Evolutionary conservation across 37 sponge, comb jelly and placozoan genomes (phyloP), one percentile per base, ranked within the genome.

Genomic region (Diacarnus erythraeanus): DNA sequence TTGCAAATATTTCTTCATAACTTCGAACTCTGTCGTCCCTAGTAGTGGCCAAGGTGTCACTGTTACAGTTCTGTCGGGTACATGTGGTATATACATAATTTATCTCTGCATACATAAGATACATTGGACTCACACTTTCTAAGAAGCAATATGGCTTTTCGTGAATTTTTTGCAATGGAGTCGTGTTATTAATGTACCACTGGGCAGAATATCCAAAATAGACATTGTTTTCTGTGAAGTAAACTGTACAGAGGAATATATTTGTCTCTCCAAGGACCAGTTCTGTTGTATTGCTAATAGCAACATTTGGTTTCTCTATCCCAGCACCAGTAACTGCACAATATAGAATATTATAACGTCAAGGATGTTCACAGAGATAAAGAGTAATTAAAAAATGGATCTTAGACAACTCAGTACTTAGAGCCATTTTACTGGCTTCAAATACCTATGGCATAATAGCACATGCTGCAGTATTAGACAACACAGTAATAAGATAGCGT

Each of bases 181-280:
- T n/a, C n/a, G n/a, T 40, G 22, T 9, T 5, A 39, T 40, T 23
- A 25, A 71, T 25, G 21, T 20, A 29, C 43, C 71, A 42, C 42
- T 23, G n/a, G 35, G 26, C 71, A 42, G 23, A 40, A 4, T 2
- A 31, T 9, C 6, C 8, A 43, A 3, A 12, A 37, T 18, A 23
- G 23, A 26, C 15, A 35, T 43, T 43, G 27, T 29, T 4, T 67
- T 67, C 69, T 18, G 43, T 40, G 22, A 40, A 71, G 2, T 10
- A 18, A n/a, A 43, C 67, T 26, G 9, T 65, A 2, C 79, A 79
- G 36, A 44, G 47, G 20, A 67, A 51, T 3, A 66, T 15, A 67
- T 42, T 64, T 6, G 47, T 77, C 25, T 77, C 10, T 43, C 78
- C 78, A 64, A 77, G 66, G n/a, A 57, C 23, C 39, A 75, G 18